Percentiles rank a stretch among this genome's conserved stretches.
phyloP scores from a whole-genome alignment of 1,140 invertebrate genomes.

The Frieseomelitta varia region DNA sequence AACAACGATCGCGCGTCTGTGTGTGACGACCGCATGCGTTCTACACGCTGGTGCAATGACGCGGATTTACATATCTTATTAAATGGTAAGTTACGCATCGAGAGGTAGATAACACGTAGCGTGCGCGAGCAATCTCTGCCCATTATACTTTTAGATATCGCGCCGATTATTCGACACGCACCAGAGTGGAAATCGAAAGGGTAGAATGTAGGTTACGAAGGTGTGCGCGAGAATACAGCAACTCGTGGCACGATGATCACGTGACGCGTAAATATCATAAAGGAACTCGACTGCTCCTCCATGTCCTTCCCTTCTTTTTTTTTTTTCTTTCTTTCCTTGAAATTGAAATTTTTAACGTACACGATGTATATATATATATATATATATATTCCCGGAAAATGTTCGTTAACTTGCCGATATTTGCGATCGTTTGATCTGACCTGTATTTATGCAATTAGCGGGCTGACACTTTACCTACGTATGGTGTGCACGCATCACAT shows the following conservation, averaged over 20 bases:
- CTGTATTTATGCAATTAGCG: background rate
- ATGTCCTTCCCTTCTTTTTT: background rate
- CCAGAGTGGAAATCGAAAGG: constrained; percentile 55
- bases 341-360: background rate
- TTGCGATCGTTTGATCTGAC: background rate
- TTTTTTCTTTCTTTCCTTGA: no score
- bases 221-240: background rate
- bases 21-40: background rate
- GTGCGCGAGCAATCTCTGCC: constrained; percentile 15
- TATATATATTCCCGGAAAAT: background rate
- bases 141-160: constrained; percentile 74
- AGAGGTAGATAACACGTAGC: constrained; percentile 53
- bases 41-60: background rate
- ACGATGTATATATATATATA: no score
- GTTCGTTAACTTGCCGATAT: background rate
- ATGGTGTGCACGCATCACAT: no score
- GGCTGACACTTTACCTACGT: background rate
- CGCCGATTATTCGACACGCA: constrained; percentile 58
- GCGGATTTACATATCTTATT: constrained; percentile 66
- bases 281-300: background rate
- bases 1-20: background rate
- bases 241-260: background rate
- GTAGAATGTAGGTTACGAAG: constrained; percentile 49
- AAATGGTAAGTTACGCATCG: constrained; percentile 68
- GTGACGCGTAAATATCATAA: background rate